phyloP scores from a whole-genome alignment of 2,888 invertebrate genomes.

The Xanthia icteritia region DNA sequence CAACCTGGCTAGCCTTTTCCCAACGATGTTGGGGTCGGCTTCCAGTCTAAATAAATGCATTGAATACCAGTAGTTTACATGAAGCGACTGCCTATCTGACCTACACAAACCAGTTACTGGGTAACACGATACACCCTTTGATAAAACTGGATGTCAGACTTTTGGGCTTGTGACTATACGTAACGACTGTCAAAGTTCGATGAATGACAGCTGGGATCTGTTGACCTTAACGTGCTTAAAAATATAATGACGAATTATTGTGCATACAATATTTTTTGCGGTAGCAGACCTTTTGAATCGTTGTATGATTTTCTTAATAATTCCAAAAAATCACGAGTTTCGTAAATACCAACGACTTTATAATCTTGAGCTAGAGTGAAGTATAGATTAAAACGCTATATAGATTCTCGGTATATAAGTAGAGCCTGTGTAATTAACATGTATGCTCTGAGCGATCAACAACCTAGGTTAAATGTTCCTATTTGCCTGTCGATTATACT shows the following conservation, averaged over 20 bases:
- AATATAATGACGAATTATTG: no score
- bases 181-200: no score
- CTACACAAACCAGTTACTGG: no score
- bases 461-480: constrained; percentile 23
- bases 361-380: neutral
- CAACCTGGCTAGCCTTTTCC: neutral
- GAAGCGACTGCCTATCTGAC: neutral
- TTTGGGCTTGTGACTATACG: no score
- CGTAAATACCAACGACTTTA: neutral
- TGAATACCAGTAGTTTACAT: neutral
- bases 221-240: no score
- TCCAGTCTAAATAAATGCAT: no score
- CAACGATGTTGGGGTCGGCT: neutral
- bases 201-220: no score
- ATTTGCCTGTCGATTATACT: constrained; percentile 30
- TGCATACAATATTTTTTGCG: no score
- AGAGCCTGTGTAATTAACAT: constrained; percentile 37
- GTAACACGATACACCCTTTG: no score
- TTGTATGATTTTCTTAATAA: neutral
- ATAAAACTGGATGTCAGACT: no score
- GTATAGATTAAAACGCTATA: constrained; percentile 21
- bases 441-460: constrained; percentile 30
- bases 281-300: no score
- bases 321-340: neutral
- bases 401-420: constrained; percentile 9